Base-by-base conservation (phyloP, 53 echinoderm and acorn worm species). In the Mesocentrotus franciscanus region DNA sequence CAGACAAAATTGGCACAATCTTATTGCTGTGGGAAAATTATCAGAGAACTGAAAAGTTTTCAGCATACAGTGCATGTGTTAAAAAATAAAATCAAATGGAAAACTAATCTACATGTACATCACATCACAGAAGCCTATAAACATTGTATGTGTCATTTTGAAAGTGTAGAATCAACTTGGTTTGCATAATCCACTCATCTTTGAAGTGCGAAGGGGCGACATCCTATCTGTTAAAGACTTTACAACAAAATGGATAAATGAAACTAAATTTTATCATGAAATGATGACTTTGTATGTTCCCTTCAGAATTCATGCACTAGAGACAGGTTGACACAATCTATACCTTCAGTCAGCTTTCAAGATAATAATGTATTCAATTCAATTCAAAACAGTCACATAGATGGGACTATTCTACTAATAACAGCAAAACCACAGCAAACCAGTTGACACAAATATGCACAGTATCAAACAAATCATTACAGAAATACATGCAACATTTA, bases 401-500 rank as follows among this genome's bases (percentile, higher is more conserved):
- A 15, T 64, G 20, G 6, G 32, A 78, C 78, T 78, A 78, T 78
- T 78, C 78, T 34, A 32, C 78, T 81, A 79, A 79, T 72, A 79
- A 79, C 11, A 79, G 8, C 39, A 36, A 81, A 81, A 39, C 42
- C 36, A 81, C 42, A 8, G 36, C 81, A 81, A 30, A 81, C 42
- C 42, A 42, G 33, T 62, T 1, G 7, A 72, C 81, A 78, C 29
- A 81, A 36, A 81, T 7, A 20, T 39, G 81, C 42, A 81, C 22
- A 81, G 33, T 81, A 81, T 81, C 42, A 81, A 81, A 42, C 81
- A 81, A 42, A 39, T 79, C 79, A 79, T 29, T 36, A 39, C 16
- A 81, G 36, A 35, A 81, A 81, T 42, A 22, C 81, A 81, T 81
- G 81, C 81, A 81, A 76, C 22, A 11, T 42, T 42, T 39, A 81